Evolutionary conservation across 2,888 invertebrate species (phyloP).

Genomic region (Lasioglossum oenotherae): DNA sequence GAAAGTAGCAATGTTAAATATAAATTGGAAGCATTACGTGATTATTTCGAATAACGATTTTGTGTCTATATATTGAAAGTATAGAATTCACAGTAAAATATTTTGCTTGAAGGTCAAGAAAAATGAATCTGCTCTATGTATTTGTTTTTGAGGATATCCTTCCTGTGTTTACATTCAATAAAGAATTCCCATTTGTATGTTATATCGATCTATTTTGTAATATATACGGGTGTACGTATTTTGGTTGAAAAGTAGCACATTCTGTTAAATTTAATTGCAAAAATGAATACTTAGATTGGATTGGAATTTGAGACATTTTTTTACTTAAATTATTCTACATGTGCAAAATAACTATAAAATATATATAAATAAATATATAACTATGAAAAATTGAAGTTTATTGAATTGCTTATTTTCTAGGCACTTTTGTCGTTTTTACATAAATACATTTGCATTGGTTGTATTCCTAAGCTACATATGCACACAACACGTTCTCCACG

Average conservation of each 20-base stretch:
- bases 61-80: background rate
- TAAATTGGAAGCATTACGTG: background rate
- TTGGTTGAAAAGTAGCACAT: background rate
- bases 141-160: background rate
- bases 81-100: background rate
- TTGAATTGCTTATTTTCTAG: background rate
- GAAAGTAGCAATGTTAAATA: background rate
- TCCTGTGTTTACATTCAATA: background rate
- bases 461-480: background rate
- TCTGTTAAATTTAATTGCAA: background rate
- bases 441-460: background rate
- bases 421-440: background rate
- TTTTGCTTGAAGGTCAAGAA: background rate
- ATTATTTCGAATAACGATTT: background rate
- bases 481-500: background rate
- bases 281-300: background rate
- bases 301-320: background rate
- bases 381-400: background rate
- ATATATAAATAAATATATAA: background rate
- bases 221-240: background rate
- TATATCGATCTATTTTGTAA: background rate
- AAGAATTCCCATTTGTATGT: background rate
- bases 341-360: background rate
- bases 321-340: background rate
- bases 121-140: background rate